Conservation (phyloP, 1,140 invertebrate genomes). For the Myzus persicae region DNA sequence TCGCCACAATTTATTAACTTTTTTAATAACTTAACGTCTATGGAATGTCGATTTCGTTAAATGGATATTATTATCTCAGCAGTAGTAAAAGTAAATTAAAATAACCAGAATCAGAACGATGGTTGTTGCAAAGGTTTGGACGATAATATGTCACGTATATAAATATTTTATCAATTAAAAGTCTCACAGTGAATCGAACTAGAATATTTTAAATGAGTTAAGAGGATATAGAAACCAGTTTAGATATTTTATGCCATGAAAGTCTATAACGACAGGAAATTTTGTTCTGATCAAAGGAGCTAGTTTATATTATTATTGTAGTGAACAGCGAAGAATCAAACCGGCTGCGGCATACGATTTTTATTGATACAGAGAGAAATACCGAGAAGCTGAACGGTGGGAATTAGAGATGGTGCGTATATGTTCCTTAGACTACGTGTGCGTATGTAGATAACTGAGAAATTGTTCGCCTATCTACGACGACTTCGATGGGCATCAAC, state of each 20-base stretch:
- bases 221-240: constrained; percentile 18
- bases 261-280: neutral
- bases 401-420: neutral
- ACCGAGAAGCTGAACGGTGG: neutral
- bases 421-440: neutral
- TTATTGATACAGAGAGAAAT: constrained; percentile 13
- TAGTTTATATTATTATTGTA: neutral
- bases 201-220: neutral
- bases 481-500: neutral
- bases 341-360: neutral
- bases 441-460: neutral
- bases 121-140: neutral
- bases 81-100: neutral
- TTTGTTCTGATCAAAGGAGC: neutral
- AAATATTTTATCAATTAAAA: constrained; percentile 23
- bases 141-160: neutral
- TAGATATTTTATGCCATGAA: constrained; percentile 12
- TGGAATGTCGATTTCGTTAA: neutral
- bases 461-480: neutral
- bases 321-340: neutral
- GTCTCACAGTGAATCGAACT: neutral
- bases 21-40: neutral
- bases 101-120: neutral
- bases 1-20: neutral
- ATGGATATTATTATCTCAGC: neutral